These are phyloP conservation scores for Thera britannica DNA, from an alignment of 2,888 invertebrate species.

Conservation along the genomic window DNA sequence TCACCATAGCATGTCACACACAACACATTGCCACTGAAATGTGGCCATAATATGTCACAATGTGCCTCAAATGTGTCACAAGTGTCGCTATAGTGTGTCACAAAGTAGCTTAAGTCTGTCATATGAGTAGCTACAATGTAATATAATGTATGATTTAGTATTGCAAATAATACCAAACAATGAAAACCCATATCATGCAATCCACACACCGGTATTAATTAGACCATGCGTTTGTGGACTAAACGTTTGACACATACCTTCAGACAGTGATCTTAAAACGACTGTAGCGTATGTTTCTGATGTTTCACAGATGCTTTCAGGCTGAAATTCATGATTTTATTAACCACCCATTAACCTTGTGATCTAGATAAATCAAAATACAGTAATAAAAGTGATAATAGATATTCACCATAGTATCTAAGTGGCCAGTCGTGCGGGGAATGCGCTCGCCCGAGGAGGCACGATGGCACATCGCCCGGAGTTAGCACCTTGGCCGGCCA, in stretches of 20 bases:
- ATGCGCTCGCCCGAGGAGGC: slow-evolving; percentile 62
- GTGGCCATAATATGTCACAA: too few relatives aligned
- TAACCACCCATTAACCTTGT: too few relatives aligned
- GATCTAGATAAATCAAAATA: too few relatives aligned
- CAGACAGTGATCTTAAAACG: too few relatives aligned
- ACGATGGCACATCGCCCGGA: slow-evolving; percentile 68
- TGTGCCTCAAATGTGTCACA: background rate
- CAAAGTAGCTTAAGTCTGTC: background rate
- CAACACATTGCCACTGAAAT: too few relatives aligned
- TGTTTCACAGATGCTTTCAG: too few relatives aligned
- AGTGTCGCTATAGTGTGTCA: background rate
- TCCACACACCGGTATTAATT: background rate
- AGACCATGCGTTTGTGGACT: too few relatives aligned
- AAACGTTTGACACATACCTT: too few relatives aligned
- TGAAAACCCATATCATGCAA: background rate
- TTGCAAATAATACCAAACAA: background rate
- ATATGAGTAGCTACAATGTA: background rate
- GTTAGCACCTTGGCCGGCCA: slow-evolving; percentile 76
- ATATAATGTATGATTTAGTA: too few relatives aligned
- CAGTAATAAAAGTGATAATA: too few relatives aligned
- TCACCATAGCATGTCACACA: background rate
- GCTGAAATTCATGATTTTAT: too few relatives aligned
- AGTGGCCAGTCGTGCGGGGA: slow-evolving; percentile 70
- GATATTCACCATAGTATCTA: slow-evolving; percentile 62
- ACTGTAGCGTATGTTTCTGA: too few relatives aligned